Evolutionary conservation across 1,140 invertebrate genomes (phyloP), one percentile per base, ranked within the genome.

Genomic region (Metopolophium dirhodum): DNA sequence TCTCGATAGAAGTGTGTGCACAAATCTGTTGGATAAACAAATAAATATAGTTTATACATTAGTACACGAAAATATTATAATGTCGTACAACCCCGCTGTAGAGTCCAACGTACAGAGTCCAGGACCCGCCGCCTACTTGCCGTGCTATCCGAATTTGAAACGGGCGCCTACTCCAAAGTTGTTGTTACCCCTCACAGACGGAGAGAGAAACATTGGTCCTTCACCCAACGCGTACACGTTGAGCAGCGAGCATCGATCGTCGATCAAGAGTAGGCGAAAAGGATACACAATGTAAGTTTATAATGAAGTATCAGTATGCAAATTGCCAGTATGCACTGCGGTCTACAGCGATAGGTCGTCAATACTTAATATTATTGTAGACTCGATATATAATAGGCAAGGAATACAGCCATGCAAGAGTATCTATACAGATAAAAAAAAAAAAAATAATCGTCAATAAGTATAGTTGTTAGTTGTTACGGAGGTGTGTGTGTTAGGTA

Each of bases 201-300:
- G 1, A 8, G 7, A 90, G 26, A 30, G 4, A 7, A 26, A 11
- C 2, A 47, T 26, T 37, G 4, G 26, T 68, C 89, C 89, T 0
- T 35, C 89, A 1, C 89, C 54, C 26, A 90, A 57, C 45, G 9
- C 54, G 14, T 90, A 90, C 26, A 68, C 22, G 22, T 23, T 90
- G 22, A 35, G 51, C 18, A 30, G 9, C 3, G 35, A 54, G 0
- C 7, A 49, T 54, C 49, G 0, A 30, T 41, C 54, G 9, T 26
- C 57, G 14, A 68, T 90, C 22, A 57, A 90, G 14, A 61, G 89
- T 57, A 68, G 57, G 7, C 35, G 51, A 57, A 61, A 90, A 90
- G 89, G 89, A 18, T 90, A 57, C 54, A 90, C 89, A 7, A 61
- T 90, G 89, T 90, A 45, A 90, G 54, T 90, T 57, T 49, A 35